Conservation (phyloP, 2,888 invertebrate species). For the Drosophila diplacantha region DNA sequence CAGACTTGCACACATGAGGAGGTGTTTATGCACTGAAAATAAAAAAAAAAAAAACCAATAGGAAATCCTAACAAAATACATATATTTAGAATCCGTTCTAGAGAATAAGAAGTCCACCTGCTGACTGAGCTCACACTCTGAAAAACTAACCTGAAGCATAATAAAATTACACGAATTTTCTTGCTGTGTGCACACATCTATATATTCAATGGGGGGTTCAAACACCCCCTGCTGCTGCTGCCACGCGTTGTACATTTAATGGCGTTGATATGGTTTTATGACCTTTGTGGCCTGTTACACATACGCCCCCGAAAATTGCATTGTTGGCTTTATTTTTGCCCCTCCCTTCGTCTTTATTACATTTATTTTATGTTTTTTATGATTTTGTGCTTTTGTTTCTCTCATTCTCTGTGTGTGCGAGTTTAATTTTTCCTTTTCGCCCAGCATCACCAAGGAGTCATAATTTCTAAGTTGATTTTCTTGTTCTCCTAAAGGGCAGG, state of each 20-base stretch:
- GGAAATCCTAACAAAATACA: no score
- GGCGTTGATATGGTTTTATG: slow-evolving; percentile 76
- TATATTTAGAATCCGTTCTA: not conserved
- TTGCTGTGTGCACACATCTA: slow-evolving; percentile 15
- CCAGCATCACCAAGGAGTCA: slow-evolving; percentile 65
- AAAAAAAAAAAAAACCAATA: no score
- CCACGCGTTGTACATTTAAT: slow-evolving; percentile 71
- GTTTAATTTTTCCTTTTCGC: slow-evolving; percentile 44
- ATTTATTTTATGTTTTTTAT: slow-evolving; percentile 71
- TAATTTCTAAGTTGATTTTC: slow-evolving; percentile 76
- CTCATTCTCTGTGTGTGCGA: slow-evolving; percentile 11
- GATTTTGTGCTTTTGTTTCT: slow-evolving; percentile 61
- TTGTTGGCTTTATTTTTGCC: slow-evolving; percentile 61
- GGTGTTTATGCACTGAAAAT: slow-evolving; percentile 53
- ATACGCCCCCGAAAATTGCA: slow-evolving; percentile 70
- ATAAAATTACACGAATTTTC: not conserved
- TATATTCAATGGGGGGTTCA: slow-evolving; percentile 18
- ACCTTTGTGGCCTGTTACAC: slow-evolving; percentile 75
- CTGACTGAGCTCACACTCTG: not conserved
- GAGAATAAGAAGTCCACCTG: not conserved
- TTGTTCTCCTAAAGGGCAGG: slow-evolving; percentile 53
- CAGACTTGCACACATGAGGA: slow-evolving; percentile 29
- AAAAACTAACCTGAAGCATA: no score
- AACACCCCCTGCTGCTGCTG: slow-evolving; percentile 23
- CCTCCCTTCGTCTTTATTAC: slow-evolving; percentile 56